Base-by-base conservation (phyloP, 1,140 invertebrate species). In the Pseudobourletiella spinata region DNA sequence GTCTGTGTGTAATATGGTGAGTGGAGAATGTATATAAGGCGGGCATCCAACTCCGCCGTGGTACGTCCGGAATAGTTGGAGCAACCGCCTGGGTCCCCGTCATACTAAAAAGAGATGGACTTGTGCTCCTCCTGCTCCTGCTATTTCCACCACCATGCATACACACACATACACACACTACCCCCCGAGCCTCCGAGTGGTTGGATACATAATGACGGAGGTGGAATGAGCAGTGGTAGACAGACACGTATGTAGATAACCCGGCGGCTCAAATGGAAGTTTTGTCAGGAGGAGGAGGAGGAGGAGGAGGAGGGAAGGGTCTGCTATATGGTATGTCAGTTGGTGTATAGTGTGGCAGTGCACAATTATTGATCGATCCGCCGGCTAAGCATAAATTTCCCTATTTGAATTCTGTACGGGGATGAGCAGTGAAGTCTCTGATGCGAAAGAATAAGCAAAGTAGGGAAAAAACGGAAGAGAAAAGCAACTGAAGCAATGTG, bases 381-480 rank as follows among this genome's bases (percentile, higher is more conserved):
- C 26, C 26, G 61, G 59, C 39, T 61, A 42, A 61, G 61, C 61
- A 63, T 63, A 63, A 63, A 63, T 63, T 63, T 63, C 24, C 52
- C 61, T 56, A 63, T 63, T 63, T 63, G 61, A 63, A 63, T 63
- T n/a, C n/a, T 63, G 54, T 57, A 30, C 43, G 59, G 52, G 59
- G 59, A 56, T 55, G 59, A 61, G 52, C 59, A 55, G 51, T 61
- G 59, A 61, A 61, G 52, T 35, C 59, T 61, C 25, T 61, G 51
- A 61, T 61, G 59, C 59, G 59, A 61, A 61, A 61, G 59, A 61
- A 61, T 61, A 61, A 61, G 59, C 59, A 61, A 61, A 61, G 20
- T 42, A 43, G 51, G 42, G 29, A 61, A 61, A 44, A 61, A 60
- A 60, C 58, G 46, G 48, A 60, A 60, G 35, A 26, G 48, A 51